Conservation (phyloP, 2,888 invertebrate species). For the Nymphalis polychloros region DNA sequence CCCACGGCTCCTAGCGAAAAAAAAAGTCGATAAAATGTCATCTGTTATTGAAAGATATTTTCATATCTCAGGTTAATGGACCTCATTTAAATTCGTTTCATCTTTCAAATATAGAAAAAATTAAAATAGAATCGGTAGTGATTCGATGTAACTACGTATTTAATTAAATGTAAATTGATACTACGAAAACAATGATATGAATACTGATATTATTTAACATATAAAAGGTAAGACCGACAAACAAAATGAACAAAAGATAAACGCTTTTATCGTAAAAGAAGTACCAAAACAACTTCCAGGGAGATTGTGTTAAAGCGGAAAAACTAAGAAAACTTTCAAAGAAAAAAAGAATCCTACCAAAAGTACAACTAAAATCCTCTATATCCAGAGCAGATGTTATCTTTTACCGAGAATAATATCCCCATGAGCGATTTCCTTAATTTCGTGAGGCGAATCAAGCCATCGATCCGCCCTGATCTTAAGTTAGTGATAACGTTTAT, state of each 20-base stretch:
- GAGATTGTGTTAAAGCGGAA: constrained; percentile 31
- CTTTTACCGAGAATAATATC: constrained; percentile 70
- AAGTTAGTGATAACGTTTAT: constrained; percentile 78
- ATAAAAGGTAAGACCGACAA: constrained; percentile 18
- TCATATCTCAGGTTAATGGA: background rate
- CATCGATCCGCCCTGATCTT: constrained; percentile 79
- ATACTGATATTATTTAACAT: background rate
- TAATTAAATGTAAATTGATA: background rate
- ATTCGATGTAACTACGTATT: background rate
- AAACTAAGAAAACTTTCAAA: constrained; percentile 36
- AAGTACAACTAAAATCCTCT: constrained; percentile 62
- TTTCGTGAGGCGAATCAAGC: constrained; percentile 78
- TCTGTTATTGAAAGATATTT: constrained; percentile 12
- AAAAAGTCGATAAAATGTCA: constrained; percentile 32
- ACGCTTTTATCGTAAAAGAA: constrained; percentile 24
- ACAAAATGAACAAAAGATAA: constrained; percentile 24
- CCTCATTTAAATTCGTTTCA: background rate
- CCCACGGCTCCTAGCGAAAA: constrained; percentile 47
- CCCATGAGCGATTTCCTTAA: constrained; percentile 82
- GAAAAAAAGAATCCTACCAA: constrained; percentile 51
- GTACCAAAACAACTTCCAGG: constrained; percentile 21
- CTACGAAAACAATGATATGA: background rate
- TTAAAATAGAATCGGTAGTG: too few relatives aligned
- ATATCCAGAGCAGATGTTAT: constrained; percentile 54
- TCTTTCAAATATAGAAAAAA: background rate